Evolutionary conservation across 2,113 vertebrate species (phyloP).

Genomic region (Silurus asotus): DNA sequence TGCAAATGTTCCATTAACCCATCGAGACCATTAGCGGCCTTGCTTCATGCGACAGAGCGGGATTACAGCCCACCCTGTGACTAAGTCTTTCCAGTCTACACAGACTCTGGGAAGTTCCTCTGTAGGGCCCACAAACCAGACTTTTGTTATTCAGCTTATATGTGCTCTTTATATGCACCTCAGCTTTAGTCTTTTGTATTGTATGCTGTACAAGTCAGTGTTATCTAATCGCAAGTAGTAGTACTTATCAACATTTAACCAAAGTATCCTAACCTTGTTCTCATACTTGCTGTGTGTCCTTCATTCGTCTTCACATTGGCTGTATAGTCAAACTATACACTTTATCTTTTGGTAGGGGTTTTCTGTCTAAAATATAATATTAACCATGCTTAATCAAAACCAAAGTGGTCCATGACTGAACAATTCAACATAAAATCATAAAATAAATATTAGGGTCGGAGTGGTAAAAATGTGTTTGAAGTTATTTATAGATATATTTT

Average conservation of each 20-base stretch:
- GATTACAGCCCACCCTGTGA: not conserved
- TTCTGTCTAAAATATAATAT: not conserved
- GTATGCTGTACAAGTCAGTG: not conserved
- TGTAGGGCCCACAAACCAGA: not conserved
- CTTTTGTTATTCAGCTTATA: not conserved
- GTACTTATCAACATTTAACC: constrained; percentile 11
- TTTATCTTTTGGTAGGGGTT: too few species aligned
- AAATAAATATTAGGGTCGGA: not conserved
- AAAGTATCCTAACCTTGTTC: not conserved
- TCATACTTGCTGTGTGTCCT: not conserved
- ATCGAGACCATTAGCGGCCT: constrained; percentile 3
- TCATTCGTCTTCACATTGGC: not conserved
- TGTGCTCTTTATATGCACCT: not conserved
- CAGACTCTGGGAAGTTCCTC: not conserved
- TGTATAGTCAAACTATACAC: not conserved
- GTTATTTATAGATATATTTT: not conserved
- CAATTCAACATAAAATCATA: not conserved
- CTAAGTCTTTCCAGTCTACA: not conserved
- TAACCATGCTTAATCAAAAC: not conserved
- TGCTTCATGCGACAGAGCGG: not conserved
- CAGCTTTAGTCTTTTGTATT: not conserved
- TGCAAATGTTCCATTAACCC: not conserved
- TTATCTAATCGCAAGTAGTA: not conserved
- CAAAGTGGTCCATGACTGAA: not conserved
- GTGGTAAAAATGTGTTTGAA: not conserved